These are phyloP conservation scores for Xanthorhoe designata DNA, from an alignment of 2,888 invertebrate genomes.

Conservation along the genomic window DNA sequence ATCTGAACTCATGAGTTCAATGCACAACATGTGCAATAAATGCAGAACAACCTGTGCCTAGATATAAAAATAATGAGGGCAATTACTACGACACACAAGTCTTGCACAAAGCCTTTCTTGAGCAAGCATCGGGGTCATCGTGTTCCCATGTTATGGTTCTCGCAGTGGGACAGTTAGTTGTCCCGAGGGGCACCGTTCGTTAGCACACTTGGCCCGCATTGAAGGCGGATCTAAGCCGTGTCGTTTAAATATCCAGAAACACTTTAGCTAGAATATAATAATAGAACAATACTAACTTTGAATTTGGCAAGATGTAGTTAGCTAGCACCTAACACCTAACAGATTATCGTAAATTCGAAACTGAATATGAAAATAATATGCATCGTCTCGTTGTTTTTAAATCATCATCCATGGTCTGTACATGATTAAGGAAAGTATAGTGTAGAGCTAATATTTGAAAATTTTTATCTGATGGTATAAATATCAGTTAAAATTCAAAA, in stretches of 20 bases:
- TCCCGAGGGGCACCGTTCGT: constrained; percentile 58
- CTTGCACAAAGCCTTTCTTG: constrained; percentile 29
- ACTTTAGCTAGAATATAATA: neutral
- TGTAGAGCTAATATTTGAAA: too few relatives aligned
- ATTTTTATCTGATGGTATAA: neutral
- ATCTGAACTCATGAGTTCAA: too few relatives aligned
- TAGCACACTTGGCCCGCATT: constrained; percentile 53
- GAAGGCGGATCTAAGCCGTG: constrained; percentile 7
- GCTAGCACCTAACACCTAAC: too few relatives aligned
- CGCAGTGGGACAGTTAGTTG: constrained; percentile 52
- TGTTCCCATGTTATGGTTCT: constrained; percentile 67
- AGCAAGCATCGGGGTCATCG: constrained; percentile 46
- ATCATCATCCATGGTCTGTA: too few relatives aligned
- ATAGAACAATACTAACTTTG: too few relatives aligned
- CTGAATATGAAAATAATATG: too few relatives aligned
- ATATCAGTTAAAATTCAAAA: neutral
- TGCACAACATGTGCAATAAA: too few relatives aligned
- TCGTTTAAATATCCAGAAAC: neutral
- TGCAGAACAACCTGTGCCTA: neutral
- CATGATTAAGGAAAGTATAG: too few relatives aligned
- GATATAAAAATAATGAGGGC: neutral
- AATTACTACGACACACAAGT: constrained; percentile 2
- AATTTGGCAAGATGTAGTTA: neutral
- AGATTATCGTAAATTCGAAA: too few relatives aligned
- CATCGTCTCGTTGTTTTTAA: too few relatives aligned